Evolutionary conservation across 2,888 invertebrate species (phyloP).

Genomic region (Aspidiotus destructor): DNA sequence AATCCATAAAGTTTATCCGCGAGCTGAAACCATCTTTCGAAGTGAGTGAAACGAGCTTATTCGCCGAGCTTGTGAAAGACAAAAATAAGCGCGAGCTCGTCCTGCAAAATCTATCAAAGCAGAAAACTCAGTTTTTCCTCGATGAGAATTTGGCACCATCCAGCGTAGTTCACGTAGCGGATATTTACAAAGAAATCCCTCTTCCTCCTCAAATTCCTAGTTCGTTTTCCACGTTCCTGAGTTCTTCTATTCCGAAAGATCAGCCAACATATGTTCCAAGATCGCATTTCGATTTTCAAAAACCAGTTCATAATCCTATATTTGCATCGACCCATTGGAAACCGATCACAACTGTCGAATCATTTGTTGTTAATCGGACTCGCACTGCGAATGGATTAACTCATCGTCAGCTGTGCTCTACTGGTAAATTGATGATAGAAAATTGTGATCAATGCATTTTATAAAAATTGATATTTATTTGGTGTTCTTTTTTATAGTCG

Average conservation of each 20-base stretch:
- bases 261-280: too few species aligned
- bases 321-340: too few species aligned
- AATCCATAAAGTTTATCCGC: slow-evolving; percentile 34
- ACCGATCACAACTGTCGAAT: too few species aligned
- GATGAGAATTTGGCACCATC: slow-evolving; percentile 8
- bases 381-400: too few species aligned
- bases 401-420: too few species aligned
- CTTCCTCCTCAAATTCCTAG: slow-evolving; percentile 30
- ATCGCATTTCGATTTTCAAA: too few species aligned
- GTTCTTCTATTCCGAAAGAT: slow-evolving; percentile 9
- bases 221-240: slow-evolving; percentile 27
- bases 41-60: slow-evolving; percentile 78
- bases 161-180: slow-evolving; percentile 19
- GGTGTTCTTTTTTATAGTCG: neutral
- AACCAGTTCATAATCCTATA: too few species aligned
- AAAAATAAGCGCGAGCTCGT: slow-evolving; percentile 72
- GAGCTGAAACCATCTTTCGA: slow-evolving; percentile 53
- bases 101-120: slow-evolving; percentile 43
- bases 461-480: neutral
- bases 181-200: slow-evolving; percentile 29
- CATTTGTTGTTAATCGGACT: too few species aligned
- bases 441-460: too few species aligned
- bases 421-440: too few species aligned
- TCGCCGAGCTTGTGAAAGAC: slow-evolving; percentile 80
- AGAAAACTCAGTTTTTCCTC: neutral